Percentiles rank a stretch among this genome's conserved stretches.
These are phyloP conservation scores for Eclectus roratus DNA, from an alignment of 2,113 vertebrate species.

Conservation along the genomic window DNA sequence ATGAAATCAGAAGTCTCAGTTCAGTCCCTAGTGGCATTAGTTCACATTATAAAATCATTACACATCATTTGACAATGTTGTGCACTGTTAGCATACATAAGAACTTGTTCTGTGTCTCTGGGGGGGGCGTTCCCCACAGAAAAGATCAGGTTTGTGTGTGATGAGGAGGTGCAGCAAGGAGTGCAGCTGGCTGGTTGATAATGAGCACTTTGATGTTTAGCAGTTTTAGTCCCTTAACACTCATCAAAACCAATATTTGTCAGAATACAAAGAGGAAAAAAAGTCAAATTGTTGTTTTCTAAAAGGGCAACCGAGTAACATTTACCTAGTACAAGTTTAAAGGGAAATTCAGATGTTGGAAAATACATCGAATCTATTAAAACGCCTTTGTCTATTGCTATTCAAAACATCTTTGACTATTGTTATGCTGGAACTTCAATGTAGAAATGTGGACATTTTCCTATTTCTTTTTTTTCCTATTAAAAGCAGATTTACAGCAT, in stretches of 20 bases:
- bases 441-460: not conserved
- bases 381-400: constrained; percentile 20
- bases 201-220: constrained; percentile 68
- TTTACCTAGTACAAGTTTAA: constrained; percentile 50
- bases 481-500: constrained; percentile 2
- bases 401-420: constrained; percentile 30
- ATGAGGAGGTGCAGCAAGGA: constrained; percentile 42
- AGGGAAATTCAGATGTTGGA: constrained; percentile 46
- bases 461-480: not conserved
- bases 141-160: constrained; percentile 64
- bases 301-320: constrained; percentile 54
- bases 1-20: constrained; percentile 75
- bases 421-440: constrained; percentile 21
- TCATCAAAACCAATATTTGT: constrained; percentile 67
- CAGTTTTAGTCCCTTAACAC: constrained; percentile 42
- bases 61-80: constrained; percentile 78
- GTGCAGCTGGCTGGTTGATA: constrained; percentile 66
- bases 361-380: constrained; percentile 3
- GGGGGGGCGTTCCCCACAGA: constrained; percentile 73
- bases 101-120: constrained; percentile 75
- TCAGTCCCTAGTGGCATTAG: constrained; percentile 75
- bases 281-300: constrained; percentile 58
- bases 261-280: constrained; percentile 38
- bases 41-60: constrained; percentile 81
- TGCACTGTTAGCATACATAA: constrained; percentile 75